Base-by-base conservation (phyloP, 1,140 invertebrate genomes). In the Oreohelix idahoensis region DNA sequence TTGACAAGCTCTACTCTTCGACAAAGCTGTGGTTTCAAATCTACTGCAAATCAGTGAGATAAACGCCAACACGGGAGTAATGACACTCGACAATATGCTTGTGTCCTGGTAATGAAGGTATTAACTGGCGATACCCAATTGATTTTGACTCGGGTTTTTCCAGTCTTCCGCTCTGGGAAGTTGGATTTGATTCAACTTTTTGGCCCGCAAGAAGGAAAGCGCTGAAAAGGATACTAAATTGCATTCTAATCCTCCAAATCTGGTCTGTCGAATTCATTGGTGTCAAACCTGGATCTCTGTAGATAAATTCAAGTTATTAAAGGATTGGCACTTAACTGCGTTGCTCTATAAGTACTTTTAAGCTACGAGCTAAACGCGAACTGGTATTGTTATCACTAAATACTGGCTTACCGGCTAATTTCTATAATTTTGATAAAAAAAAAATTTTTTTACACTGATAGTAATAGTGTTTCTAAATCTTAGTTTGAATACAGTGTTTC, bases 251-350 rank as follows among this genome's bases (percentile, higher is more conserved):
- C 51, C 51, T 58, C 51, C 23, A 26, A 26, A 58, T 58, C 51
- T 58, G 10, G 1, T 58, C 26, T 58, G 51, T 23, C 23, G 51
- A 15, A 58, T 58, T 58, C 51, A 20, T 58, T 26, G 15, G 51
- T 45, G 39, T 29, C 73, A 75, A 20, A 45, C 4, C 38, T 49
- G 32, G 13, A 45, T 38, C 38, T 45, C 20, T 42, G 17, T 29
- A 39, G 39, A 75, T 75, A 38, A 39, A 38, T 45, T 29, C n/a
- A 42, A n/a, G n/a, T 42, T 39, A 75, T 38, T 39, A 75, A 75
- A 75, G 49, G 10, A 75, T 38, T 45, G 49, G 49, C 38, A 38
- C 45, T 38, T 75, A 4, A 5, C 5, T 1, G 8, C 42, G 13
- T 8, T 45, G 74, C 8, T 39, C 39, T n/a, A n/a, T 45, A 53